Percentiles rank a stretch among this genome's conserved stretches.
phyloP scores from a whole-genome alignment of 2,113 vertebrate species.

The Nothobranchius kuhntae region DNA sequence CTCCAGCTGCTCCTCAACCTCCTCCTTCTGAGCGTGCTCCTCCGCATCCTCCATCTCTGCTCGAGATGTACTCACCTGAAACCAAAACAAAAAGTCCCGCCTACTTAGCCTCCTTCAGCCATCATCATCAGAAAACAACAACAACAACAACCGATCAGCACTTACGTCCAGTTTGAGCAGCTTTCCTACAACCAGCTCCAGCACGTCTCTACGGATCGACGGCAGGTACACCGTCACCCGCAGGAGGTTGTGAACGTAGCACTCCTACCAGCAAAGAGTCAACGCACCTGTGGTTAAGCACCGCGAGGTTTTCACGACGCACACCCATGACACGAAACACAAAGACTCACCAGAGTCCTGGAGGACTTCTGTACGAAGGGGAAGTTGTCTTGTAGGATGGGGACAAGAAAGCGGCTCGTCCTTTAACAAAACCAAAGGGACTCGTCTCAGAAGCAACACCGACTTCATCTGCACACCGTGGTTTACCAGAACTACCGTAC shows the following conservation, averaged over 20 bases:
- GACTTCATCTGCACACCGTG: too few relatives aligned
- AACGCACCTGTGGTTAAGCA: too few relatives aligned
- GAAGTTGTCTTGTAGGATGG: constrained; percentile 89
- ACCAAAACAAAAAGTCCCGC: constrained; percentile 2
- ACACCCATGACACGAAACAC: too few relatives aligned
- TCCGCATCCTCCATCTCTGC: constrained; percentile 89
- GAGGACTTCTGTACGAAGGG: constrained; percentile 93
- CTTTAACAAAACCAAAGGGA: constrained; percentile 64
- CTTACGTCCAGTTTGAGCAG: constrained; percentile 93
- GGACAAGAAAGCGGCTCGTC: constrained; percentile 91
- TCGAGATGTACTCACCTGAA: constrained; percentile 87
- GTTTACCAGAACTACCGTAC: too few relatives aligned
- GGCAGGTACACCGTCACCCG: constrained; percentile 87
- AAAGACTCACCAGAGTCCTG: constrained; percentile 87
- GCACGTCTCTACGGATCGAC: constrained; percentile 83
- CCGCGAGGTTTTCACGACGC: too few relatives aligned
- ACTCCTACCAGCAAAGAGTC: constrained; percentile 80
- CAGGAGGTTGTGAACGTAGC: constrained; percentile 93
- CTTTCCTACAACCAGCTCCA: constrained; percentile 89
- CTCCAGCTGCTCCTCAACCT: constrained; percentile 58
- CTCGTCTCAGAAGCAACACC: too few relatives aligned
- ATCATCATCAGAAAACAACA: too few relatives aligned
- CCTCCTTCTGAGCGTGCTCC: constrained; percentile 69
- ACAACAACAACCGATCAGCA: neutral
- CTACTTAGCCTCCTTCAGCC: too few relatives aligned